Percentiles rank a stretch among this genome's conserved stretches.
Conservation (phyloP, 2,888 invertebrate genomes). For the Gastracanthus pulcherrimus region DNA sequence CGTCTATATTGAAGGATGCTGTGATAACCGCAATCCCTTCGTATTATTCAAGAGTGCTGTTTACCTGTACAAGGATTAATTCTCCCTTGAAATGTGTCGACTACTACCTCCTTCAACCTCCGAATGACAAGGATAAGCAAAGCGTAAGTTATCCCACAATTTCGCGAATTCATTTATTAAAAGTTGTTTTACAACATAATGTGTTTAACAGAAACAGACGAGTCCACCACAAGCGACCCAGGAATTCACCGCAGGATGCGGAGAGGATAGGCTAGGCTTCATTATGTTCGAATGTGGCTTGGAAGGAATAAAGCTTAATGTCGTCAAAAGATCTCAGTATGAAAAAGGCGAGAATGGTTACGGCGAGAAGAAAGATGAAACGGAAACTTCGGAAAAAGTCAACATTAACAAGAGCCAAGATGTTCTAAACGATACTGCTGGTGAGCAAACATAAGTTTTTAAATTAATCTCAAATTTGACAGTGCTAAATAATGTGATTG, state of each 20-base stretch:
- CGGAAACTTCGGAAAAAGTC: conserved; percentile 72
- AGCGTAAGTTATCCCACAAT: conserved; percentile 65
- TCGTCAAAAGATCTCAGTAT: conserved; percentile 87
- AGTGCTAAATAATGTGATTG: too few species aligned
- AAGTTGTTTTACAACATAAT: conserved; percentile 32
- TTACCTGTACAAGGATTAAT: conserved; percentile 87
- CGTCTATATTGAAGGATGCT: conserved; percentile 90
- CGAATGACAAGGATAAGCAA: conserved; percentile 73
- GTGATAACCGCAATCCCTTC: conserved; percentile 97
- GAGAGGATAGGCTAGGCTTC: conserved; percentile 87
- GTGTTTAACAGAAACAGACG: conserved; percentile 66
- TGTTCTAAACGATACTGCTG: conserved; percentile 72
- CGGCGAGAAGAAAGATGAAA: conserved; percentile 79
- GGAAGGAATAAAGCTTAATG: conserved; percentile 92
- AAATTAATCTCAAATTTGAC: neutral
- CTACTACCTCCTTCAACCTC: conserved; percentile 78
- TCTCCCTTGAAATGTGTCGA: conserved; percentile 81
- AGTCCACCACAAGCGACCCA: conserved; percentile 76
- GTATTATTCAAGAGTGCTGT: conserved; percentile 93
- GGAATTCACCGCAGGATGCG: conserved; percentile 77
- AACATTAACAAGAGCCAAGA: conserved; percentile 75
- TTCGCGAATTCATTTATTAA: neutral
- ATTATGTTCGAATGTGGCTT: conserved; percentile 98
- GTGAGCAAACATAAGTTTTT: conserved; percentile 55
- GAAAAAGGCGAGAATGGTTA: conserved; percentile 84